These are phyloP conservation scores for Liparis tanakae DNA, from an alignment of 2,797 vertebrate species.

Conservation along the genomic window DNA sequence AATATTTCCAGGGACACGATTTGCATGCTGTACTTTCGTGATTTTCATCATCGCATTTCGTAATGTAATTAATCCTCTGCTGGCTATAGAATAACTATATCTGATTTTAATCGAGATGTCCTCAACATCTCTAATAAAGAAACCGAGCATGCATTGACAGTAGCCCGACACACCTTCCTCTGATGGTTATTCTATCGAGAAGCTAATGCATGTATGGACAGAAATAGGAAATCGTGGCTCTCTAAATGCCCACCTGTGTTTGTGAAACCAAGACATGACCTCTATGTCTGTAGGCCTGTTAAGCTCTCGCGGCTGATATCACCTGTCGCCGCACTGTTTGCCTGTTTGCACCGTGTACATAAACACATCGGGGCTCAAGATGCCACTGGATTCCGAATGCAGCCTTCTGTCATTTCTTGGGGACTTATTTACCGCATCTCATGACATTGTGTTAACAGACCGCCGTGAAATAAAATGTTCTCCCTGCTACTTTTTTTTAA, in stretches of 20 bases:
- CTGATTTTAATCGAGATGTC: slow-evolving; percentile 16
- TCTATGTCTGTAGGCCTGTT: slow-evolving; percentile 62
- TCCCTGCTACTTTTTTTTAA: slow-evolving; percentile 69
- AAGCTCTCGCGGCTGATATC: slow-evolving; percentile 72
- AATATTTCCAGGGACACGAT: slow-evolving; percentile 51
- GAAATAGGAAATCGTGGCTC: neutral
- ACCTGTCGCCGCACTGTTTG: slow-evolving; percentile 75
- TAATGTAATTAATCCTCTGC: slow-evolving; percentile 59
- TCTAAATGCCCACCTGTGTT: slow-evolving; percentile 43
- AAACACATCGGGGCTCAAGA: slow-evolving; percentile 74
- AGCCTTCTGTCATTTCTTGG: slow-evolving; percentile 73
- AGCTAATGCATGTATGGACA: neutral
- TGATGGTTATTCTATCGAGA: slow-evolving; percentile 11
- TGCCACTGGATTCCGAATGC: slow-evolving; percentile 71
- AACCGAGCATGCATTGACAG: slow-evolving; percentile 4
- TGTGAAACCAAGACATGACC: slow-evolving; percentile 69
- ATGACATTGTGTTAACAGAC: slow-evolving; percentile 63
- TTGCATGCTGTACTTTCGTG: slow-evolving; percentile 57
- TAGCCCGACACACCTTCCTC: neutral
- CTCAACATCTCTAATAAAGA: neutral
- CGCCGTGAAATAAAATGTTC: slow-evolving; percentile 58
- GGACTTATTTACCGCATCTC: slow-evolving; percentile 78
- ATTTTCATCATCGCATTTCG: slow-evolving; percentile 60
- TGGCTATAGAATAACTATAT: slow-evolving; percentile 24
- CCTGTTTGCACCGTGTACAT: slow-evolving; percentile 70